phyloP scores from a whole-genome alignment of 2,113 vertebrate species.

The Ciconia stormi region DNA sequence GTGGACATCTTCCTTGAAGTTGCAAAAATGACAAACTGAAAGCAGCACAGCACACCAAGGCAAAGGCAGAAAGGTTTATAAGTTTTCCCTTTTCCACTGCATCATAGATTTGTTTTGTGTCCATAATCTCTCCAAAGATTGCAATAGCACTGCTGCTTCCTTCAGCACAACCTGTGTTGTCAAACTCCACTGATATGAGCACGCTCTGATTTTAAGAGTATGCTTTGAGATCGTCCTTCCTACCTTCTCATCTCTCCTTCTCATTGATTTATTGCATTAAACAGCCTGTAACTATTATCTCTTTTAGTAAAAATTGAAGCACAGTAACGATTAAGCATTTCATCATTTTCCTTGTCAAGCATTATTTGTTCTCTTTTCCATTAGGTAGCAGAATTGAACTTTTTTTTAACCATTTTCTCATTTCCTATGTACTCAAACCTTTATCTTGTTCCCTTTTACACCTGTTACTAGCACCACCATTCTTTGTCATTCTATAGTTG shows the following conservation, averaged over 20 bases:
- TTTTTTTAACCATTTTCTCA: neutral
- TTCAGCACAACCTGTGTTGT: neutral
- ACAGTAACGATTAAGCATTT: neutral
- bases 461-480: neutral
- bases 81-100: neutral
- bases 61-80: neutral
- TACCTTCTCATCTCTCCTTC: neutral
- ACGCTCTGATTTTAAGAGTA: neutral
- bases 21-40: neutral
- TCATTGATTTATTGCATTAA: slow-evolving; percentile 32
- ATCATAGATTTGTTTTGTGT: neutral
- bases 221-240: neutral
- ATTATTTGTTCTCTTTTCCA: slow-evolving; percentile 37
- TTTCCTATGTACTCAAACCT: neutral
- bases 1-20: neutral
- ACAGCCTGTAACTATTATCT: slow-evolving; percentile 18
- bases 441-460: neutral
- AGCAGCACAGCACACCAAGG: neutral
- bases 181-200: neutral
- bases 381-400: neutral
- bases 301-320: slow-evolving; percentile 8
- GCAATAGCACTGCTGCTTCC: neutral
- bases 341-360: slow-evolving; percentile 1
- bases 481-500: neutral
- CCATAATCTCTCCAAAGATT: neutral